Conservation (phyloP, 1,140 invertebrate species). For the Trachelipus rathkii region DNA sequence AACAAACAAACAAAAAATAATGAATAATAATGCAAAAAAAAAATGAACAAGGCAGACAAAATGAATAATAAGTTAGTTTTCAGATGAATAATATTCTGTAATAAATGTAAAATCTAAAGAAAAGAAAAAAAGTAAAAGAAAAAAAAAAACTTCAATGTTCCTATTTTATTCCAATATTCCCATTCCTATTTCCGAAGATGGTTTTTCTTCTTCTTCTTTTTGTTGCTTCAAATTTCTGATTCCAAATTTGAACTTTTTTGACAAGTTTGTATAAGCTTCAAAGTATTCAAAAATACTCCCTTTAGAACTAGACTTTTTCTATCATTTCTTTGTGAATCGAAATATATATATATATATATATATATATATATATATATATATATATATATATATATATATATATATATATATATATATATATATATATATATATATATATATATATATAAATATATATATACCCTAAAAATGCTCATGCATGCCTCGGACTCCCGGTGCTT, state of each 20-base stretch:
- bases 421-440: no score
- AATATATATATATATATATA: conserved; percentile 1
- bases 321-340: neutral
- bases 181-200: neutral
- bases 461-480: no score
- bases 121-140: no score
- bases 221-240: neutral
- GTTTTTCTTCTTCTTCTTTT: neutral
- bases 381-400: conserved; percentile 14
- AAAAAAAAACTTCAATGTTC: no score
- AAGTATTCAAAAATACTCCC: neutral
- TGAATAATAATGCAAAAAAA: no score
- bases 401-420: conserved; percentile 12
- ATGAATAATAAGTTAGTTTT: no score
- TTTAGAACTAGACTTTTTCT: neutral
- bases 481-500: no score
- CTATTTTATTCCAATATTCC: neutral
- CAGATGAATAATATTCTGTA: no score
- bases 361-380: conserved; percentile 5
- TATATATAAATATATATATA: no score
- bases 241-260: conserved; percentile 13
- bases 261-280: conserved; percentile 8
- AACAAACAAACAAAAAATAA: no score
- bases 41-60: no score
- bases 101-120: no score